Percentiles rank a stretch among this genome's conserved stretches.
Conservation (phyloP, 2,888 invertebrate species). For the Phortica okadai region DNA sequence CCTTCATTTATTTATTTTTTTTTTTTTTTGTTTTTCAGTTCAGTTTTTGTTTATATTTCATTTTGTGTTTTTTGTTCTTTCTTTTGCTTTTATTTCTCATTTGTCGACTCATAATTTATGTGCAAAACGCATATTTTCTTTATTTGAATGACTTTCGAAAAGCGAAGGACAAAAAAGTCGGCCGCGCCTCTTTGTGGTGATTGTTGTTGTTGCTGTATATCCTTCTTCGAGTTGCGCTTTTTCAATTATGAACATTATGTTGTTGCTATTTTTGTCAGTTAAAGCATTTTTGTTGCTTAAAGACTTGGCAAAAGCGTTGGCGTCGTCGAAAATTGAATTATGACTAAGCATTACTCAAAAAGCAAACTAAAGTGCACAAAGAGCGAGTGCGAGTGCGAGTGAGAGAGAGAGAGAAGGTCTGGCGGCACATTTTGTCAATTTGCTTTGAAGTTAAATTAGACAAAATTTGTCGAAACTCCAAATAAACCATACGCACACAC, state of each 20-base stretch:
- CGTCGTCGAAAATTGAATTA: slow-evolving; percentile 25
- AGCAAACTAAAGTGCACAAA: background rate
- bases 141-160: no score
- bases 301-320: slow-evolving; percentile 55
- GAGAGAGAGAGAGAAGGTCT: background rate
- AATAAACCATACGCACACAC: no score
- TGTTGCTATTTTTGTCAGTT: no score
- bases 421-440: no score
- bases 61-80: slow-evolving; percentile 33
- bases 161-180: slow-evolving; percentile 28
- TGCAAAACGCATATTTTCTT: no score
- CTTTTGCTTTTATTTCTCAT: slow-evolving; percentile 35
- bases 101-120: slow-evolving; percentile 14
- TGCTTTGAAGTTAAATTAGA: no score
- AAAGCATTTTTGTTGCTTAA: background rate
- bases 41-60: slow-evolving; percentile 32
- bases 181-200: slow-evolving; percentile 54
- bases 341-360: no score
- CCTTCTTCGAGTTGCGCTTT: no score
- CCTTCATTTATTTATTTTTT: slow-evolving; percentile 71
- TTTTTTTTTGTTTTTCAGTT: slow-evolving; percentile 45
- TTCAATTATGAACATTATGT: no score
- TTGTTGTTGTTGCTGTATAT: background rate
- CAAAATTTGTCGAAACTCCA: no score
- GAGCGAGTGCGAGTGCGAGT: slow-evolving; percentile 27